These are phyloP conservation scores for Noctilio leporinus DNA, from an alignment of 2,113 vertebrate species.

Conservation along the genomic window DNA sequence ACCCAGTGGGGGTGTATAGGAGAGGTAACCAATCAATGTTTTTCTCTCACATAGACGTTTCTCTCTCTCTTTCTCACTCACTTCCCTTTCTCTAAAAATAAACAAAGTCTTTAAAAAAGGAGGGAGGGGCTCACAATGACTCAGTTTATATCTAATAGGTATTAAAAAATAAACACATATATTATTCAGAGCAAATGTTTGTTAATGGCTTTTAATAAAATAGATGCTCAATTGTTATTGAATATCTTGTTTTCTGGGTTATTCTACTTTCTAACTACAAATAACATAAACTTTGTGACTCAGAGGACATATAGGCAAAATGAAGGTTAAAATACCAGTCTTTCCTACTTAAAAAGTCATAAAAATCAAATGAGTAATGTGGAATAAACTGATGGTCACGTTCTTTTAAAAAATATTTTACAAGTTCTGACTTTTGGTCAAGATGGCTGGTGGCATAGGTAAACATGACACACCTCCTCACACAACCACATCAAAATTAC, in stretches of 20 bases:
- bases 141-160: background rate
- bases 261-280: background rate
- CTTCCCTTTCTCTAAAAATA: too few relatives aligned
- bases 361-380: background rate
- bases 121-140: background rate
- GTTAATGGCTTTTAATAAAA: background rate
- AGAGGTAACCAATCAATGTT: too few relatives aligned
- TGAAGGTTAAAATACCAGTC: background rate
- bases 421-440: too few relatives aligned
- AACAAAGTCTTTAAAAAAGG: too few relatives aligned
- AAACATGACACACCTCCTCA: too few relatives aligned
- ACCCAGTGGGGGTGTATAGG: too few relatives aligned
- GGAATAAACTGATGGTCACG: background rate
- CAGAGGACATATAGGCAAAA: background rate
- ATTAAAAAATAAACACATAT: background rate
- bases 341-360: background rate
- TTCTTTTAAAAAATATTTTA: background rate
- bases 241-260: background rate
- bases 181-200: background rate
- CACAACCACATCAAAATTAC: too few relatives aligned
- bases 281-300: background rate
- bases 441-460: too few relatives aligned
- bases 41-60: too few relatives aligned
- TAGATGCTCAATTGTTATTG: background rate
- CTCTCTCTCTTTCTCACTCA: too few relatives aligned